These are phyloP conservation scores for Enteromius mattozi DNA, from an alignment of 2,797 vertebrate species.

Conservation along the genomic window DNA sequence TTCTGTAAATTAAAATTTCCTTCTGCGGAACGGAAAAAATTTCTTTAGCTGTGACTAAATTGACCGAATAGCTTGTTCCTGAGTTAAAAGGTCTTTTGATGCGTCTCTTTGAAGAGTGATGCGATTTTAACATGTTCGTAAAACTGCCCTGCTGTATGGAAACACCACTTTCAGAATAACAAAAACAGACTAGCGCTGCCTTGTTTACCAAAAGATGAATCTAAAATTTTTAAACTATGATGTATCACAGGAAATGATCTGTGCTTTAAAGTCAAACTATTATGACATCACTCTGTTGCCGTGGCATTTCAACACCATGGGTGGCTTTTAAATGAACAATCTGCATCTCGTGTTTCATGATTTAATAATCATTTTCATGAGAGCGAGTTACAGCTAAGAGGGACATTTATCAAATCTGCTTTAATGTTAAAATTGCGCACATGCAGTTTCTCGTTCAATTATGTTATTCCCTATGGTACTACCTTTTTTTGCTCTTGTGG, in stretches of 20 bases:
- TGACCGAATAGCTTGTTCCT: neutral
- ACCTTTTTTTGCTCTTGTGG: neutral
- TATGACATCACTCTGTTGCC: neutral
- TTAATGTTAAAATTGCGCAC: conserved; percentile 29
- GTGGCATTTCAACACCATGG: conserved; percentile 10
- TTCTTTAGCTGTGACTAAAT: neutral
- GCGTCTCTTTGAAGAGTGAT: neutral
- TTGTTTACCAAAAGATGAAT: neutral
- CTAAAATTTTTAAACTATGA: neutral
- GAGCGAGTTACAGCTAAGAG: neutral
- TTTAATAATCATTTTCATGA: conserved; percentile 21
- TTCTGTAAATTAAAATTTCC: neutral
- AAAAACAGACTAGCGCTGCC: neutral
- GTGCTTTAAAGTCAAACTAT: conserved; percentile 24
- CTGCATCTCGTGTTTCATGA: conserved; percentile 13
- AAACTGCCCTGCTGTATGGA: neutral
- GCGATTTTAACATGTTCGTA: neutral
- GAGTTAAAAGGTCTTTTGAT: conserved; percentile 18
- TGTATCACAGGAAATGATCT: conserved; percentile 5
- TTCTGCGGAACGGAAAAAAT: conserved; percentile 17
- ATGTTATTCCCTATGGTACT: neutral
- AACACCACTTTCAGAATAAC: neutral
- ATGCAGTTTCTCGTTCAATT: conserved; percentile 8
- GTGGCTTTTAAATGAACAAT: conserved; percentile 31
- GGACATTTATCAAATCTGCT: conserved; percentile 6